Evolutionary conservation across 2,888 invertebrate genomes (phyloP).

Genomic region (Melikaiella ostensackeni): DNA sequence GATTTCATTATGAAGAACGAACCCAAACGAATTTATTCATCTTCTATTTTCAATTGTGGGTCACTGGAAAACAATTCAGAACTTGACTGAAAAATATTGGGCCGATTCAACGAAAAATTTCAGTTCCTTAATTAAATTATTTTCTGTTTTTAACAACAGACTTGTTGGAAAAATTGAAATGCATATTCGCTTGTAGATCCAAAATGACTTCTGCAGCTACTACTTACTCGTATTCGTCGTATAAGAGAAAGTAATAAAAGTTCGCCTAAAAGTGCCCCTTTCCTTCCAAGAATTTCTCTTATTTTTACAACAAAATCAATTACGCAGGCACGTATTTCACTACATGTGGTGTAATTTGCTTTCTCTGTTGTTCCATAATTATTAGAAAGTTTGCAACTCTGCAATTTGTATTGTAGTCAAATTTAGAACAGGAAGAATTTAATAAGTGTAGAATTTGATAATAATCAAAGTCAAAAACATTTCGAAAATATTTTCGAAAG

Average conservation of each 20-base stretch:
- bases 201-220: neutral
- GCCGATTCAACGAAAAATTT: neutral
- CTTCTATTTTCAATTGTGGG: slow-evolving; percentile 6
- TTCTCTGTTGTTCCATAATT: neutral
- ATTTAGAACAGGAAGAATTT: neutral
- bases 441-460: neutral
- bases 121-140: neutral
- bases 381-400: neutral
- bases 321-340: neutral
- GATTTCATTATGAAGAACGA: neutral
- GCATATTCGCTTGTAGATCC: neutral
- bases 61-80: neutral
- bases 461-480: neutral
- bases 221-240: neutral
- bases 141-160: neutral
- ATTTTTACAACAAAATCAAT: neutral
- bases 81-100: neutral
- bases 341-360: neutral
- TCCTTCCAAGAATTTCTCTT: neutral
- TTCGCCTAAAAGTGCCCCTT: neutral
- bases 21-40: neutral
- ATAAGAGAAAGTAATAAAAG: neutral
- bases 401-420: neutral
- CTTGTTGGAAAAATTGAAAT: no score
- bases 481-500: neutral